A percentile compares a stretch with the other conserved stretches of the same genome.
Evolutionary conservation across 35 echinoderm and acorn worm species (phyloP).

Genomic region (Eucidaris tribuloides): DNA sequence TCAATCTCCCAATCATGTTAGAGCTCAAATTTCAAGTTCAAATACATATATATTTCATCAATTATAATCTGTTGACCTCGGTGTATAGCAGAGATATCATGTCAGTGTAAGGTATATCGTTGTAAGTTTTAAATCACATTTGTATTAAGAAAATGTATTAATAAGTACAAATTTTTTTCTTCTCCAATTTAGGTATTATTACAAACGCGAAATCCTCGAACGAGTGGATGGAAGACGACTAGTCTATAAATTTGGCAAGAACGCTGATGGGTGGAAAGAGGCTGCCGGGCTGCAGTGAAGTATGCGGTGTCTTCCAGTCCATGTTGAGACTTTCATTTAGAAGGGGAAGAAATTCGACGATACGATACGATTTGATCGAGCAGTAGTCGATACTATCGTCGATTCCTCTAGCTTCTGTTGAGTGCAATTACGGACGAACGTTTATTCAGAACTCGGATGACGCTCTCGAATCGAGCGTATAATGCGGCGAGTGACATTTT

Average conservation of each 20-base stretch:
- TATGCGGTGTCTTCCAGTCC: too few species aligned
- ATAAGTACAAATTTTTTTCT: background rate
- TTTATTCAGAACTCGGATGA: background rate
- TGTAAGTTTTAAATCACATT: too few species aligned
- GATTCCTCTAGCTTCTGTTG: background rate
- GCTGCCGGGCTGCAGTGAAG: conserved; percentile 51
- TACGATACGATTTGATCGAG: background rate
- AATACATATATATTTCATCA: too few species aligned
- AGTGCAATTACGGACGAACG: background rate
- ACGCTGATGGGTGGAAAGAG: conserved; percentile 84
- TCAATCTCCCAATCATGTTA: too few species aligned
- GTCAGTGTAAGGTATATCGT: too few species aligned
- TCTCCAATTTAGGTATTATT: conserved; percentile 74
- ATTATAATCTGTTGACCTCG: too few species aligned
- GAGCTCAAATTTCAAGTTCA: too few species aligned
- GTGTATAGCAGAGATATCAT: too few species aligned
- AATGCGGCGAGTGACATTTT: background rate
- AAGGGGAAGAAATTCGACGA: background rate
- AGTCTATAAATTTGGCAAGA: conserved; percentile 97
- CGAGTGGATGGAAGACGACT: conserved; percentile 87
- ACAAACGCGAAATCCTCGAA: conserved; percentile 89
- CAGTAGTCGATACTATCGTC: background rate
- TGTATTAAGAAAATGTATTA: background rate
- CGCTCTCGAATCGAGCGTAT: too few species aligned
- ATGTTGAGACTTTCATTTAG: background rate